Conservation (phyloP, 2,888 invertebrate genomes). For the Eucriotettix oculatus region DNA sequence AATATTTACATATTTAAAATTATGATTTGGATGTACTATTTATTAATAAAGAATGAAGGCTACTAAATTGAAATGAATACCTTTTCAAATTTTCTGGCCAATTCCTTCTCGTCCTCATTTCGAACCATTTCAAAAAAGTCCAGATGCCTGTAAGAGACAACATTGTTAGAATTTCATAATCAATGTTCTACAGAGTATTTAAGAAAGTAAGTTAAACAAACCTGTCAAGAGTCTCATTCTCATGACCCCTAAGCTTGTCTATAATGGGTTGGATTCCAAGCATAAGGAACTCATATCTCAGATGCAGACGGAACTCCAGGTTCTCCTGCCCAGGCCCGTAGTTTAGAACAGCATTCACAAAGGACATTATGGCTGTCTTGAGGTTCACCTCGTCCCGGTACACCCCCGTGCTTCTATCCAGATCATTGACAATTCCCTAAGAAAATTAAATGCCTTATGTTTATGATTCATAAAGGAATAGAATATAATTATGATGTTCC, state of each 20-base stretch:
- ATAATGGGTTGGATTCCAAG: slow-evolving; percentile 92
- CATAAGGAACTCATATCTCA: slow-evolving; percentile 92
- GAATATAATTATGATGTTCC: too few species aligned
- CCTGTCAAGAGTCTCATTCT: slow-evolving; percentile 81
- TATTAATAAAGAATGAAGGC: too few species aligned
- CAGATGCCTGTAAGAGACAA: slow-evolving; percentile 50
- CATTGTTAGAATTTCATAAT: neutral
- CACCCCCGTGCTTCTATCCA: slow-evolving; percentile 78
- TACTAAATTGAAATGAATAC: slow-evolving; percentile 19
- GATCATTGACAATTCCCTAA: slow-evolving; percentile 76
- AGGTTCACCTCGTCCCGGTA: slow-evolving; percentile 85
- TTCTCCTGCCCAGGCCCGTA: slow-evolving; percentile 94
- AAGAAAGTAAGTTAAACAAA: slow-evolving; percentile 12
- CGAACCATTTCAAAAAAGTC: slow-evolving; percentile 98
- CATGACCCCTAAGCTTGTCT: slow-evolving; percentile 79
- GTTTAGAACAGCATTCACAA: slow-evolving; percentile 89
- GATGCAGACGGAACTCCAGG: slow-evolving; percentile 83
- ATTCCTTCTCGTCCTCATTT: slow-evolving; percentile 87
- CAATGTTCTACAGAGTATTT: neutral
- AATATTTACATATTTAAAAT: too few species aligned
- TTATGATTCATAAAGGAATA: neutral
- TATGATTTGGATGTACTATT: too few species aligned
- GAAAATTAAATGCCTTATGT: slow-evolving; percentile 11
- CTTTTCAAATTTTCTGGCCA: slow-evolving; percentile 77
- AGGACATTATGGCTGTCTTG: slow-evolving; percentile 96